Evolutionary conservation across 2,888 invertebrate genomes (phyloP).

Genomic region (Brachypterus glaber): DNA sequence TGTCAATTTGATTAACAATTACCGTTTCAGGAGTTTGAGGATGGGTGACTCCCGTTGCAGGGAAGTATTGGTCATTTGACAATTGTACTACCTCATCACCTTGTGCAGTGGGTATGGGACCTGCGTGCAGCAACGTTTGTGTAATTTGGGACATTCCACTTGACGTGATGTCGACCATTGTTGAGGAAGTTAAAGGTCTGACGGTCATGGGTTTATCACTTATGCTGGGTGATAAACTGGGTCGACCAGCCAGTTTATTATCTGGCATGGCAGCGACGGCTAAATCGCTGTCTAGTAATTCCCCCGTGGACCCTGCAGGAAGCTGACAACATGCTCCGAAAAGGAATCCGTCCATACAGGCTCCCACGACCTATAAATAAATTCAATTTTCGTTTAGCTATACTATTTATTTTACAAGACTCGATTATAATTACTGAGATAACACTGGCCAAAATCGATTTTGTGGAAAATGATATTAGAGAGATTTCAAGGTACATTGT

Average conservation of each 20-base stretch:
- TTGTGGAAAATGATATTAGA: too few species aligned
- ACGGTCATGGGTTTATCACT: constrained; percentile 20
- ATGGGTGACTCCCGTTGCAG: constrained; percentile 36
- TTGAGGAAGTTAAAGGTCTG: constrained; percentile 25
- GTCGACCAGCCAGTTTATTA: constrained; percentile 17
- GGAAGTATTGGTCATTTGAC: constrained; percentile 25
- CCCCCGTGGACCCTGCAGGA: constrained; percentile 43
- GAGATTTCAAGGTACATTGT: too few species aligned
- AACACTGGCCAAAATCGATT: too few species aligned
- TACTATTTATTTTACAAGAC: too few species aligned
- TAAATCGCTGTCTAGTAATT: constrained; percentile 25
- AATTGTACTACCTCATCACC: constrained; percentile 36
- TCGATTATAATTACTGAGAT: too few species aligned
- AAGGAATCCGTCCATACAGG: constrained; percentile 88
- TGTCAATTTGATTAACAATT: constrained; percentile 48
- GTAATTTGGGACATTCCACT: constrained; percentile 50
- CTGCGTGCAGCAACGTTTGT: constrained; percentile 41
- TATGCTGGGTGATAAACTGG: constrained; percentile 10
- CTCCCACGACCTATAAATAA: too few species aligned
- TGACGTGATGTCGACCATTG: constrained; percentile 44
- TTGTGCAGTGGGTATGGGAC: constrained; percentile 33
- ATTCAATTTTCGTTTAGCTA: too few species aligned
- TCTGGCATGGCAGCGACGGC: constrained; percentile 16
- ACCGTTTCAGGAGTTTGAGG: constrained; percentile 50
- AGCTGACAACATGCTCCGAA: constrained; percentile 86